Evolutionary conservation across 2,888 invertebrate genomes (phyloP).

Genomic region (Meloe dianella): DNA sequence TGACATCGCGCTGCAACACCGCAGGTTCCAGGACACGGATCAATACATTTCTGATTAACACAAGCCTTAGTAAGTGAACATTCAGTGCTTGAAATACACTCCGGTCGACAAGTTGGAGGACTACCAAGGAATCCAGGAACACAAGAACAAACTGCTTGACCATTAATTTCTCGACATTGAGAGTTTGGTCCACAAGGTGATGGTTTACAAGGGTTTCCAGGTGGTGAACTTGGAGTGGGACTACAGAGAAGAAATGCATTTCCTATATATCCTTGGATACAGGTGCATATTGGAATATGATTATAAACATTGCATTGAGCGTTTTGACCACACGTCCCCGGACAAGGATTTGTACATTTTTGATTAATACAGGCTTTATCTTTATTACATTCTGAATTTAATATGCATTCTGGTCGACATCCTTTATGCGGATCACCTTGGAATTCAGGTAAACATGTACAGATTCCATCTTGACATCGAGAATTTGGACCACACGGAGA

Average conservation of each 20-base stretch:
- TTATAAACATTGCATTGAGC: conserved; percentile 76
- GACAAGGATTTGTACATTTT: conserved; percentile 75
- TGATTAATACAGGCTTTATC: conserved; percentile 74
- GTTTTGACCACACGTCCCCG: conserved; percentile 76
- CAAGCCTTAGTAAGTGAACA: conserved; percentile 61
- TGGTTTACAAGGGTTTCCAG: conserved; percentile 66
- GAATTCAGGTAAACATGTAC: conserved; percentile 72
- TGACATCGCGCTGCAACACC: conserved; percentile 68
- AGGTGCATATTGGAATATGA: conserved; percentile 79
- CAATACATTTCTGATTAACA: conserved; percentile 62
- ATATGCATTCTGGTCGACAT: conserved; percentile 75
- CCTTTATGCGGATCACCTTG: conserved; percentile 74
- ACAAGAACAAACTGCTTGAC: conserved; percentile 76
- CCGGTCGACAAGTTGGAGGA: conserved; percentile 76
- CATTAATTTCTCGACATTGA: conserved; percentile 70
- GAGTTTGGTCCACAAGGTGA: conserved; percentile 78
- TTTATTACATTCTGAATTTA: conserved; percentile 74
- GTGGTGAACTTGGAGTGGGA: conserved; percentile 56
- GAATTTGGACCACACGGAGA: conserved; percentile 72
- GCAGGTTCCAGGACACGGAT: conserved; percentile 66
- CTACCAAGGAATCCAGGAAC: conserved; percentile 70
- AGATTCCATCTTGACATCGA: conserved; percentile 69
- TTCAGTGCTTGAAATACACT: conserved; percentile 71
- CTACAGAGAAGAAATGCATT: conserved; percentile 75
- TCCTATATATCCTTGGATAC: conserved; percentile 72